Evolutionary conservation across 2,797 vertebrate species (phyloP).

Genomic region (Aeoliscus strigatus): DNA sequence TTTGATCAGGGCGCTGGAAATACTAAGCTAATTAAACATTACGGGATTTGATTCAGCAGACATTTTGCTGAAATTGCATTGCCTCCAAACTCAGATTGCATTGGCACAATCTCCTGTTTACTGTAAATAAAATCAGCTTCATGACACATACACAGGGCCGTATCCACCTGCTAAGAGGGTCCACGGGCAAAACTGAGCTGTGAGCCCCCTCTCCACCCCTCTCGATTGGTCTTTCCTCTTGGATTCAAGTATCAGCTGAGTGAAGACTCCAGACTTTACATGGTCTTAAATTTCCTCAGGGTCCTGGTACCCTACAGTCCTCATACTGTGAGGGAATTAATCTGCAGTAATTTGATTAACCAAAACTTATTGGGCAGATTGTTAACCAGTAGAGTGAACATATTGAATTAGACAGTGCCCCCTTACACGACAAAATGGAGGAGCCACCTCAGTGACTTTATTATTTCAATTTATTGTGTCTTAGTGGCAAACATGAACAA

Average conservation of each 20-base stretch:
- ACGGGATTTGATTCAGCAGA: conserved; percentile 22
- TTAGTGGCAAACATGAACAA: too few species aligned
- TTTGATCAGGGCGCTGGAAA: conserved; percentile 26
- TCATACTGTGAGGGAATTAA: too few species aligned
- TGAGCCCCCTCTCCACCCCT: background rate
- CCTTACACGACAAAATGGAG: too few species aligned
- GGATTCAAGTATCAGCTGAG: background rate
- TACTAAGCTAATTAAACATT: conserved; percentile 46
- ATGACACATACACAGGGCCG: conserved; percentile 16
- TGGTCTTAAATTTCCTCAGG: too few species aligned
- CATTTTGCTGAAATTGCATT: conserved; percentile 13
- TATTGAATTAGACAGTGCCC: too few species aligned
- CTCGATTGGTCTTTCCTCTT: background rate
- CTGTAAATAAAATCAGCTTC: conserved; percentile 53
- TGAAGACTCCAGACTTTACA: too few species aligned
- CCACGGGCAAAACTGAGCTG: background rate
- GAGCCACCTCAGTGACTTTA: too few species aligned
- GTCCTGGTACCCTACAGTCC: too few species aligned
- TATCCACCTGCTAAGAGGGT: background rate
- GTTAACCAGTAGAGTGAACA: too few species aligned
- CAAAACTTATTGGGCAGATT: too few species aligned
- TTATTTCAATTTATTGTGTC: too few species aligned
- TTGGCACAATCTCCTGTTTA: conserved; percentile 45
- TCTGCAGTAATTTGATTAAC: too few species aligned
- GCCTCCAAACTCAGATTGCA: conserved; percentile 23